Evolutionary conservation across 1,140 invertebrate species (phyloP).

Genomic region (Drosophila tropicalis): DNA sequence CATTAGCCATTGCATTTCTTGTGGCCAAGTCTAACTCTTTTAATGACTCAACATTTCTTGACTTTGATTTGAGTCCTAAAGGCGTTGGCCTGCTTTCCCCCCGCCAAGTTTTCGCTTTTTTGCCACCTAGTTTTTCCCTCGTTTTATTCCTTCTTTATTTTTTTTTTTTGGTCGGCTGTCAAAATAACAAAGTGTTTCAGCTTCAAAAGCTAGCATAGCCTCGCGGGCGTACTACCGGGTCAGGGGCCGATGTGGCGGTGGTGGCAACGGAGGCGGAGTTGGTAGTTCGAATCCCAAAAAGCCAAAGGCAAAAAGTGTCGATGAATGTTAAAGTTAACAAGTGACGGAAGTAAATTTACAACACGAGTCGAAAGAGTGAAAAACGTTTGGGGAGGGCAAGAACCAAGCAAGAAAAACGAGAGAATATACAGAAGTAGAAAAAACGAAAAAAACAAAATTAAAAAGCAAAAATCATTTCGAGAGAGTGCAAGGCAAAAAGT

Average conservation of each 20-base stretch:
- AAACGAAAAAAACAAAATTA: neutral
- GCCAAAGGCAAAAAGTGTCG: conserved; percentile 66
- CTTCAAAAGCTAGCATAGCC: conserved; percentile 28
- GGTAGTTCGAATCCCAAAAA: conserved; percentile 6
- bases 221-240: neutral
- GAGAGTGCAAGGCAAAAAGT: conserved; percentile 51
- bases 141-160: conserved; percentile 39
- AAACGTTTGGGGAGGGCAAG: conserved; percentile 46
- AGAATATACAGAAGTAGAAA: neutral
- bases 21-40: conserved; percentile 49
- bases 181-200: conserved; percentile 74
- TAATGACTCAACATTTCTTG: conserved; percentile 75
- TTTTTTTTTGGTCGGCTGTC: conserved; percentile 64
- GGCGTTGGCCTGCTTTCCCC: conserved; percentile 6
- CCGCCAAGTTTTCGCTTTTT: neutral
- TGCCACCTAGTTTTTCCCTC: neutral
- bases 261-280: neutral
- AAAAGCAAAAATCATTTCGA: conserved; percentile 14
- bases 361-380: conserved; percentile 55
- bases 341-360: conserved; percentile 73
- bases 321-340: conserved; percentile 77
- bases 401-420: conserved; percentile 14
- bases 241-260: too few relatives aligned
- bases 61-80: conserved; percentile 69
- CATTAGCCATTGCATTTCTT: conserved; percentile 62